Evolutionary conservation across 2,888 invertebrate genomes (phyloP), one percentile per base, ranked within the genome.

Genomic region (Chirona hameri): DNA sequence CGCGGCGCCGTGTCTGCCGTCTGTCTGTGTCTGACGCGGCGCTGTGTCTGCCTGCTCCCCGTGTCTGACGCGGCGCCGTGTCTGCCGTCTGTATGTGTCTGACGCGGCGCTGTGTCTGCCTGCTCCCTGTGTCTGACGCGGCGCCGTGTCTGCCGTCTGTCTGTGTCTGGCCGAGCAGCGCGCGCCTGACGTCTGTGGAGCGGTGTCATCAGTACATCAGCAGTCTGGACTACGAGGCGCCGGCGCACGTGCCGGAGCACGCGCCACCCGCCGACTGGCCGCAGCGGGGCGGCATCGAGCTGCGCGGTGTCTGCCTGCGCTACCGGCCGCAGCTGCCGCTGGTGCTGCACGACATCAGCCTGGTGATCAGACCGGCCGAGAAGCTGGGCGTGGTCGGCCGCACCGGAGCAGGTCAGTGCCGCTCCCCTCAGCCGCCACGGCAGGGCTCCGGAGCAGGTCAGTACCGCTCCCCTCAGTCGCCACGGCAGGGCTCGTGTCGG

Each of bases 301-400:
- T 90, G 84, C 86, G 87, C 15, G 86, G 88, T 82, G 89, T 89
- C 27, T 86, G 87, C 81, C 85, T 89, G 82, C 85, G 88, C 5
- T 89, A 89, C 84, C 86, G 88, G 79, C 86, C 87, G 24, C 86
- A 87, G 76, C 85, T 88, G 1, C 88, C 88, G 21, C 84, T 87
- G n/a, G 90, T 89, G 15, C 86, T 91, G 18, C 88, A 89, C 82
- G 88, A 88, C 21, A 86, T 91, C 27, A 88, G 87, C 18, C 88
- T 90, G 83, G 87, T 88, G 79, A 87, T 91, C 60, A 86, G 87
- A 55, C 87, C 88, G 24, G 87, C 88, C 52, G 90, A 90, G 85
- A 90, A 90, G 85, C 87, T 91, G 81, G 91, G 90, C 65, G 89
- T 91, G 82, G 89, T 91, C 81, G 91, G 91, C 52, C 86, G 90